Evolutionary conservation across 2,113 vertebrate species (phyloP).

Genomic region (Ageneiosus marmoratus): DNA sequence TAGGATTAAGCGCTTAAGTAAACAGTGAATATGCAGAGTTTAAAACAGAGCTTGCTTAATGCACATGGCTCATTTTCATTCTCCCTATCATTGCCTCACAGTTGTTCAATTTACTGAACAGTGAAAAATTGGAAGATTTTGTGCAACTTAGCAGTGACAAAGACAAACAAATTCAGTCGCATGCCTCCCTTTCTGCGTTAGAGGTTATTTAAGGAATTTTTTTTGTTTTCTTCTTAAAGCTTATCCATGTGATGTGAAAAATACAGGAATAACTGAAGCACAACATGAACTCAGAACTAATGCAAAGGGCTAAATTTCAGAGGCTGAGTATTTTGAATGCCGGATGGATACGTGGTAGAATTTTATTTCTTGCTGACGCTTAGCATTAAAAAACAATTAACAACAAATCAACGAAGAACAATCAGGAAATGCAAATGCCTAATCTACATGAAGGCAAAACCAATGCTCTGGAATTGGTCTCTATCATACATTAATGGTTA

Average conservation of each 20-base stretch:
- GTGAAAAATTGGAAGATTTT: constrained; percentile 35
- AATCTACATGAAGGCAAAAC: constrained; percentile 21
- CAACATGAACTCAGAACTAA: not conserved
- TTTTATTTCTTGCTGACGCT: constrained; percentile 7
- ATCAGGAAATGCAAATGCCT: constrained; percentile 13
- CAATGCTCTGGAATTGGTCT: constrained; percentile 30
- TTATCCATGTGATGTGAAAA: not conserved
- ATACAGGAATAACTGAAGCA: not conserved
- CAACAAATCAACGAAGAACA: constrained; percentile 19
- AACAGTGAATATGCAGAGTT: constrained; percentile 64
- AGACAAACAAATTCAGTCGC: constrained; percentile 17
- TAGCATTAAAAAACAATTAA: constrained; percentile 21
- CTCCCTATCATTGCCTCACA: constrained; percentile 58
- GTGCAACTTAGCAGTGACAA: constrained; percentile 49
- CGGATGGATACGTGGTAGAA: not conserved
- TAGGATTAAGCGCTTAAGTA: constrained; percentile 69
- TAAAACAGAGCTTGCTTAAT: constrained; percentile 59
- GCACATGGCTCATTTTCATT: constrained; percentile 51
- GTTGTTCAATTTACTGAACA: constrained; percentile 60
- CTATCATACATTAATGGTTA: constrained; percentile 44
- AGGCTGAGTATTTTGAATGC: constrained; percentile 3
- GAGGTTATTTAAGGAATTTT: constrained; percentile 23
- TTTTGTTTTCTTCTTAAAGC: constrained; percentile 7
- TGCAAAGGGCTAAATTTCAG: not conserved
- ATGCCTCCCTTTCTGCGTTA: constrained; percentile 31